These are phyloP conservation scores for Mythimna loreyi DNA, from an alignment of 2,888 invertebrate species.

Conservation along the genomic window DNA sequence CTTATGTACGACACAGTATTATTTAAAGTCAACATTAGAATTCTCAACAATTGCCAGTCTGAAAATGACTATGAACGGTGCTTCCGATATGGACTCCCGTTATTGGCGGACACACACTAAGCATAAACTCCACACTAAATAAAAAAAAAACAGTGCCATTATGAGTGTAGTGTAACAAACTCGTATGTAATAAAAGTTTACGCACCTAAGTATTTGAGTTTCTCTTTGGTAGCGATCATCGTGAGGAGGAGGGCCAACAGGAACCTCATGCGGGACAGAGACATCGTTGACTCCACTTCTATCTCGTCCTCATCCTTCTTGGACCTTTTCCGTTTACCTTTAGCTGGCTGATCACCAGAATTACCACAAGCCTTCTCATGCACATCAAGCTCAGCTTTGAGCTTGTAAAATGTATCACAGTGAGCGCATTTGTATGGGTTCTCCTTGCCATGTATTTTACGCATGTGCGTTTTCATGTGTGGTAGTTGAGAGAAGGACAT, in stretches of 20 bases:
- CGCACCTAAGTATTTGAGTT: slow-evolving; percentile 94
- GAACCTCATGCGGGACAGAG: slow-evolving; percentile 94
- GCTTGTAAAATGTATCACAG: slow-evolving; percentile 94
- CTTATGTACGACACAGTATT: slow-evolving; percentile 75
- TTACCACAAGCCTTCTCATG: slow-evolving; percentile 91
- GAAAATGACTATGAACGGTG: slow-evolving; percentile 71
- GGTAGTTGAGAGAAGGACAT: slow-evolving; percentile 95
- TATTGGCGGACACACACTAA: slow-evolving; percentile 87
- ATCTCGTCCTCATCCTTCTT: slow-evolving; percentile 43
- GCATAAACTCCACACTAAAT: slow-evolving; percentile 82
- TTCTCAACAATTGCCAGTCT: slow-evolving; percentile 49
- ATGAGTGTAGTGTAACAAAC: slow-evolving; percentile 75
- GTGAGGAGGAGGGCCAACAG: slow-evolving; percentile 95
- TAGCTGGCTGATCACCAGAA: slow-evolving; percentile 50
- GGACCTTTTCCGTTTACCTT: slow-evolving; percentile 33
- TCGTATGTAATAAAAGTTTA: slow-evolving; percentile 79
- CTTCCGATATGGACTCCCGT: slow-evolving; percentile 74
- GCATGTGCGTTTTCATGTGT: slow-evolving; percentile 97
- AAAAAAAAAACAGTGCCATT: slow-evolving; percentile 79
- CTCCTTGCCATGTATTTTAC: slow-evolving; percentile 94
- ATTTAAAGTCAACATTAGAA: slow-evolving; percentile 49
- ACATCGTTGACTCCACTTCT: slow-evolving; percentile 90
- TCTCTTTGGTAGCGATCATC: slow-evolving; percentile 95
- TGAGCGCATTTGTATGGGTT: slow-evolving; percentile 95
- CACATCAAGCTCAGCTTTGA: slow-evolving; percentile 93